A percentile compares a stretch with the other conserved stretches of the same genome.
These are phyloP conservation scores for Zoanthus solanderi DNA, from an alignment of 92 coral and sea anemone species.

Conservation along the genomic window DNA sequence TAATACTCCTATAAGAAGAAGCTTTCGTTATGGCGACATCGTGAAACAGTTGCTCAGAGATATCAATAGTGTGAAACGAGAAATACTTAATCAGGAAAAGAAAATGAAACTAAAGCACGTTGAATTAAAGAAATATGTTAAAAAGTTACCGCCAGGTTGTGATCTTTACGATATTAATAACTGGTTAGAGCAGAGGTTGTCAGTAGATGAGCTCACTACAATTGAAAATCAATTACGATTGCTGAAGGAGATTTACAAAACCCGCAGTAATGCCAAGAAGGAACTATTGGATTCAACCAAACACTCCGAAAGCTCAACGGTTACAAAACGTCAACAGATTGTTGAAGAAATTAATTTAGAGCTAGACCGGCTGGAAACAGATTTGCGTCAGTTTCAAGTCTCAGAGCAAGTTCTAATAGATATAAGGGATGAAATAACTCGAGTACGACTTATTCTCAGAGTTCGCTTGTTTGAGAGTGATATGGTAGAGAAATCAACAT, in stretches of 20 bases:
- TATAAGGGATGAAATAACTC: slow-evolving; percentile 69
- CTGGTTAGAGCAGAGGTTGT: slow-evolving; percentile 64
- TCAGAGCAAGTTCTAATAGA: slow-evolving; percentile 73
- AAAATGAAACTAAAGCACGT: slow-evolving; percentile 16
- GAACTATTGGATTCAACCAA: slow-evolving; percentile 32
- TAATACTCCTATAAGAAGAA: slow-evolving; percentile 80
- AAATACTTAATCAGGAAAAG: slow-evolving; percentile 64
- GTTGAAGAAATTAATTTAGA: slow-evolving; percentile 9
- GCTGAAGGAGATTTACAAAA: slow-evolving; percentile 69
- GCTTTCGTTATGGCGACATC: slow-evolving; percentile 83
- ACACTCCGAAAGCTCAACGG: neutral
- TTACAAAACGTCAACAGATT: neutral
- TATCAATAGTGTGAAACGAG: slow-evolving; percentile 71
- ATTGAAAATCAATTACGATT: slow-evolving; percentile 69
- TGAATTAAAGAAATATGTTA: slow-evolving; percentile 34
- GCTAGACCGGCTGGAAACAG: neutral
- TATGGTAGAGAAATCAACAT: slow-evolving; percentile 41
- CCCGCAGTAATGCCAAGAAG: slow-evolving; percentile 52
- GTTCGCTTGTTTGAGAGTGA: slow-evolving; percentile 70
- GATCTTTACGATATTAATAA: neutral
- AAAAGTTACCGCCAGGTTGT: slow-evolving; percentile 15
- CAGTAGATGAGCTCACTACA: slow-evolving; percentile 73
- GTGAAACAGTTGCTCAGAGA: slow-evolving; percentile 77
- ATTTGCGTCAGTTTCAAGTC: slow-evolving; percentile 57
- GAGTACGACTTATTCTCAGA: slow-evolving; percentile 60